A percentile compares a stretch with the other conserved stretches of the same genome.
Conservation (phyloP, 2,888 invertebrate species). For the Brenthis ino region DNA sequence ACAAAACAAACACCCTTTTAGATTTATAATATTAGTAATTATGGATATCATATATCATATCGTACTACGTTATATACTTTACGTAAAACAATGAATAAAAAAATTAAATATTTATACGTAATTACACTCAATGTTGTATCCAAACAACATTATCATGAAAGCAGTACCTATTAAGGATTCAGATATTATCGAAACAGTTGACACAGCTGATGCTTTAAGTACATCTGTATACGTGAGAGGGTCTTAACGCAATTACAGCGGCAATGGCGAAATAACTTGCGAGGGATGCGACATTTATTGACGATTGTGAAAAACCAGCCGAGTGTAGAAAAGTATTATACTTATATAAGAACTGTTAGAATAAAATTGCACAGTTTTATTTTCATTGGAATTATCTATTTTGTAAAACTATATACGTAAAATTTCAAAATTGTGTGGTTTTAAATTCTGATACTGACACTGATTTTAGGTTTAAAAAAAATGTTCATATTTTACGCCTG, state of each 20-base stretch:
- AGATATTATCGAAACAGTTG: conserved; percentile 31
- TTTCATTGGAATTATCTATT: no score
- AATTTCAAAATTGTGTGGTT: no score
- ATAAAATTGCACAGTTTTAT: background rate
- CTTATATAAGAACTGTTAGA: conserved; percentile 15
- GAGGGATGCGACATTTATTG: conserved; percentile 29
- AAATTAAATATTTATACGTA: background rate
- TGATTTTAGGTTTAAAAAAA: no score
- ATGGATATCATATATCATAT: no score
- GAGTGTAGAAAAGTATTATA: conserved; percentile 23
- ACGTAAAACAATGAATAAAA: no score
- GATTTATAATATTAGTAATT: no score
- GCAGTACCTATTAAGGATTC: conserved; percentile 16
- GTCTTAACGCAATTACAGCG: conserved; percentile 33
- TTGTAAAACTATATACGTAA: no score
- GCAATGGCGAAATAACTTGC: conserved; percentile 30
- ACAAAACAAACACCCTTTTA: no score
- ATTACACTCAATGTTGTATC: conserved; percentile 7
- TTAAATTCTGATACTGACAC: no score
- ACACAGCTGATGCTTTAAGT: conserved; percentile 28
- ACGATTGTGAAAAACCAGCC: conserved; percentile 28
- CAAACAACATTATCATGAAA: conserved; percentile 8
- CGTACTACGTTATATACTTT: no score
- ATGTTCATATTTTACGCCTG: no score
- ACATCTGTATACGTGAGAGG: conserved; percentile 30